phyloP scores from a whole-genome alignment of 2,113 vertebrate genomes.

The Ceyx melanurus region DNA sequence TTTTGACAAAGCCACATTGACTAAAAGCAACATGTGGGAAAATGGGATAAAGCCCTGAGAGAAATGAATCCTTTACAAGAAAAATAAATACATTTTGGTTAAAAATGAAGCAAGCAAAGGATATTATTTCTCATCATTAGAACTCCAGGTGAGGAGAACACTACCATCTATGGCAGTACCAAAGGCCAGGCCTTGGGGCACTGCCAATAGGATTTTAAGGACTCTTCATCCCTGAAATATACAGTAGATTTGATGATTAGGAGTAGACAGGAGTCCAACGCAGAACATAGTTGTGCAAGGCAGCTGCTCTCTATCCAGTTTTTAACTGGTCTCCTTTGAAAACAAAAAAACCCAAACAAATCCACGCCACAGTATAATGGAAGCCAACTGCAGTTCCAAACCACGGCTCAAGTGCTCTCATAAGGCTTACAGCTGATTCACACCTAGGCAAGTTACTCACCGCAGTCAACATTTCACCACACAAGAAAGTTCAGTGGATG shows the following conservation, averaged over 20 bases:
- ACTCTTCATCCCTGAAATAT: not conserved
- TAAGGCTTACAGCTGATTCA: constrained; percentile 1
- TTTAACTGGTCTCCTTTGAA: not conserved
- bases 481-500: not conserved
- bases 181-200: rapidly evolving
- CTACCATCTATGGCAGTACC: not conserved
- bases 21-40: constrained; percentile 64
- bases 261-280: not conserved
- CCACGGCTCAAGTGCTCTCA: not conserved
- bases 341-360: not conserved
- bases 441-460: not conserved
- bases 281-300: not conserved
- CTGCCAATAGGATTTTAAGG: not conserved
- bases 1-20: constrained; percentile 67
- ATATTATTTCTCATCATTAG: not conserved
- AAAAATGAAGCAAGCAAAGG: not conserved
- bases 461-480: not conserved
- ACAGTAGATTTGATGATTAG: too few species aligned
- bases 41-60: constrained; percentile 13
- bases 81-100: not conserved
- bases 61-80: constrained; percentile 10
- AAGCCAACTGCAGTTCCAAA: not conserved
- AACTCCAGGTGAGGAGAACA: not conserved
- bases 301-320: not conserved
- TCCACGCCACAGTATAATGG: not conserved